Conservation (phyloP, 2,888 invertebrate species). For the Leucophenga montana region DNA sequence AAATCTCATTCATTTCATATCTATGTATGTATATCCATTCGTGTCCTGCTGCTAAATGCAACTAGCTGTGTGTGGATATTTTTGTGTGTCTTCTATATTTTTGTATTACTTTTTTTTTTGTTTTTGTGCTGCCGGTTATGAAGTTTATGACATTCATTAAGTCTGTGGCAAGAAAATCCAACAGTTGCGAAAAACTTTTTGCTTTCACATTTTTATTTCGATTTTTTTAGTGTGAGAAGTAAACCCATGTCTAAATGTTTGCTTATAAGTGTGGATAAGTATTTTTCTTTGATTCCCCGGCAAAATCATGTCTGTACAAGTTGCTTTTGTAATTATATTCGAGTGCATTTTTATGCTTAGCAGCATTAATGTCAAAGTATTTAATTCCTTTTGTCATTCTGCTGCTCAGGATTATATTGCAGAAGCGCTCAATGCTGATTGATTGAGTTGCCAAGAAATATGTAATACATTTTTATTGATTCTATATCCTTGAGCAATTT, state of each 20-base stretch:
- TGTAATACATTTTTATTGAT: too few species aligned
- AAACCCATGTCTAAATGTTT: not conserved
- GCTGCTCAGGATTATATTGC: too few species aligned
- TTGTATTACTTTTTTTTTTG: not conserved
- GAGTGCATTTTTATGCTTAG: constrained; percentile 3
- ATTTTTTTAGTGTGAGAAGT: constrained; percentile 41
- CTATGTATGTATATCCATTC: not conserved
- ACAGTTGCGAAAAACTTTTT: constrained; percentile 24
- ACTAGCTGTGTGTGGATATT: not conserved
- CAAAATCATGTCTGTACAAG: not conserved
- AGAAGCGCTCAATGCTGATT: not conserved
- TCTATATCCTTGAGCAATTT: too few species aligned
- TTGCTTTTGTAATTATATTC: constrained; percentile 1
- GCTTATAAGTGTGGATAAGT: not conserved
- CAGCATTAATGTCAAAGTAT: not conserved
- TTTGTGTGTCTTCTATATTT: not conserved
- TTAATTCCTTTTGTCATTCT: constrained; percentile 13
- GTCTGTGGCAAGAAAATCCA: constrained; percentile 39
- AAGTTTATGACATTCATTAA: constrained; percentile 59
- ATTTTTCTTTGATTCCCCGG: too few species aligned
- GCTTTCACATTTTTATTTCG: constrained; percentile 39
- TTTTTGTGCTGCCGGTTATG: constrained; percentile 39
- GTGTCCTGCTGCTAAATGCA: constrained; percentile 2
- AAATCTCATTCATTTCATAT: not conserved
- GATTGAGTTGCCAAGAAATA: not conserved